A percentile compares a stretch with the other conserved stretches of the same genome.
Conservation (phyloP, 2,888 invertebrate genomes). For the Ochropleura plecta region DNA sequence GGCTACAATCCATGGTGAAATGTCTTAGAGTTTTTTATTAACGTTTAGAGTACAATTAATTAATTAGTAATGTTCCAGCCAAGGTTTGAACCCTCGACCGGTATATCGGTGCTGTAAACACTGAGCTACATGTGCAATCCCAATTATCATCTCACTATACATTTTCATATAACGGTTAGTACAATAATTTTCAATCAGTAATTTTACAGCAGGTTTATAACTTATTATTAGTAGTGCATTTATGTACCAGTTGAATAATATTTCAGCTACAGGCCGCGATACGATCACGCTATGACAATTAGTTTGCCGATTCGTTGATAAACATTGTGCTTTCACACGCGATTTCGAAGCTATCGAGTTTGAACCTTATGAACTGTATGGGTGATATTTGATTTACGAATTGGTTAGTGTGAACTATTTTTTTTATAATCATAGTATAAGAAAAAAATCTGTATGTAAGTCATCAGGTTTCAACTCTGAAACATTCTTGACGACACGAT, state of each 20-base stretch:
- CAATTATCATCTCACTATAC: slow-evolving; percentile 18
- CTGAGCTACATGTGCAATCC: neutral
- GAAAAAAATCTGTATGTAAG: too few species aligned
- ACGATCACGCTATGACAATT: slow-evolving; percentile 68
- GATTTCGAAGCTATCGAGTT: slow-evolving; percentile 13
- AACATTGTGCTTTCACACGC: slow-evolving; percentile 53
- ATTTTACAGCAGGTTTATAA: slow-evolving; percentile 33
- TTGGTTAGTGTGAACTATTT: too few species aligned
- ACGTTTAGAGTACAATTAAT: neutral
- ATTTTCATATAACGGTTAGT: slow-evolving; percentile 14
- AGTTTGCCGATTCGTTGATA: slow-evolving; percentile 58
- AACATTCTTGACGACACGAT: too few species aligned
- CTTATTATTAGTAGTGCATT: slow-evolving; percentile 44
- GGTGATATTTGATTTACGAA: neutral
- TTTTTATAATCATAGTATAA: too few species aligned
- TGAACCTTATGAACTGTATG: slow-evolving; percentile 2
- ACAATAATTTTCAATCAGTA: slow-evolving; percentile 49
- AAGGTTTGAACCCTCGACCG: neutral
- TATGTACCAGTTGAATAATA: slow-evolving; percentile 43
- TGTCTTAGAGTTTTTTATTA: neutral
- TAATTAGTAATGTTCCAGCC: neutral
- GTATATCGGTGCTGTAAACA: neutral
- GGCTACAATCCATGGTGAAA: neutral
- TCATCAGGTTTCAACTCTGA: too few species aligned
- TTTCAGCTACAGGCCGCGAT: slow-evolving; percentile 56